These are phyloP conservation scores for Solea senegalensis DNA, from an alignment of 2,113 vertebrate genomes.

Conservation along the genomic window DNA sequence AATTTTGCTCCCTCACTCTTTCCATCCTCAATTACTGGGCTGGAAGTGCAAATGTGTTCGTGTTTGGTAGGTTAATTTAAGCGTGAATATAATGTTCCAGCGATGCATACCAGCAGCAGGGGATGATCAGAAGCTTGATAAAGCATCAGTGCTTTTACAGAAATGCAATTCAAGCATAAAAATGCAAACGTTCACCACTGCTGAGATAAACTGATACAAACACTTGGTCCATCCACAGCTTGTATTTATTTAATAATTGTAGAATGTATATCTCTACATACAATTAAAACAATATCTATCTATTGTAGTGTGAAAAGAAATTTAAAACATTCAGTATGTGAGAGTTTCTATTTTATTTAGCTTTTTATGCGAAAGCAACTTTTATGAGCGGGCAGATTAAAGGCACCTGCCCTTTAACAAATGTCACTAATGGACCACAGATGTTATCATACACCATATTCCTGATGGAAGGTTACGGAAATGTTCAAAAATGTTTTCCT, in stretches of 20 bases:
- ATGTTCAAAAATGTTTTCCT: conserved; percentile 45
- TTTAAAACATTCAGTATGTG: background rate
- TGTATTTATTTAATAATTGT: background rate
- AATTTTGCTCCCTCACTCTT: conserved; percentile 42
- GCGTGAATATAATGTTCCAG: conserved; percentile 69
- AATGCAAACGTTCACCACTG: conserved; percentile 44
- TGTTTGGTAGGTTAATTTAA: conserved; percentile 63
- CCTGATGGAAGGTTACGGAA: conserved; percentile 65
- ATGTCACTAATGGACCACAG: conserved; percentile 58
- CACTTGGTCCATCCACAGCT: conserved; percentile 5
- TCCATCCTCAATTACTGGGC: conserved; percentile 36
- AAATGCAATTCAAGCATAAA: conserved; percentile 56
- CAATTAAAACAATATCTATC: no score
- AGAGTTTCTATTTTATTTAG: conserved; percentile 17
- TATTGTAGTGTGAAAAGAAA: background rate
- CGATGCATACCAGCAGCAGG: conserved; percentile 37
- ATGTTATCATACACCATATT: conserved; percentile 62
- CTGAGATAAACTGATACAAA: conserved; percentile 51
- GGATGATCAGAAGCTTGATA: conserved; percentile 61
- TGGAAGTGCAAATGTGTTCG: conserved; percentile 70
- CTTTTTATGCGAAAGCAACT: conserved; percentile 53
- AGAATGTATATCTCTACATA: no score
- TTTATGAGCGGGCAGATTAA: conserved; percentile 55
- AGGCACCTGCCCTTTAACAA: conserved; percentile 54
- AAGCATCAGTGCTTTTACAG: conserved; percentile 56